Evolutionary conservation across 2,113 vertebrate genomes (phyloP), one percentile per base, ranked within the genome.

Genomic region (Hirundichthys speculiger): DNA sequence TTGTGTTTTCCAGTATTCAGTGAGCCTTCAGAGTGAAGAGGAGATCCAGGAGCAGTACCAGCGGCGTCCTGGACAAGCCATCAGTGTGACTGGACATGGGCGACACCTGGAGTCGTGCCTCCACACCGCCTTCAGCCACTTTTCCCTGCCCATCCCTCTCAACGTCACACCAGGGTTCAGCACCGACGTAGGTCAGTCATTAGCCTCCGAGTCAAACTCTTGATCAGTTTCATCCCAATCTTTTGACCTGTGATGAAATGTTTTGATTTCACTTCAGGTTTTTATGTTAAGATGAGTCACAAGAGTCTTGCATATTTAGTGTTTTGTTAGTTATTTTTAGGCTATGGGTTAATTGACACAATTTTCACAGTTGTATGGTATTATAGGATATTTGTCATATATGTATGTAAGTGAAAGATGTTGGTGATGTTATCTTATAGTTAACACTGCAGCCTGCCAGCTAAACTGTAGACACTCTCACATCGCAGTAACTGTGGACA

Each of bases 11-110:
- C 86, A 99, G 97, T 99, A 97, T 84, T 97, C 96, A 0, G 98
- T 99, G 73, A 98, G 95, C 80, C 93, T 99, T 24, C 97, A 99
- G 91, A 96, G 94, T 0, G 98, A 99, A 78, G 98, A 99, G 78
- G 92, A 93, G 67, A 94, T 99, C 62, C 94, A 95, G 81, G 89
- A 94, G 71, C 93, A 93, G 69, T 98, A 95, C 86, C 95, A 95
- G 86, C 93, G 94, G 7, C 94, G 93, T 5, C 90, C 91, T 0
- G 94, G 93, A 2, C 93, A 97, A 75, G 85, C 93, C 0, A 53
- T 92, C 40, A 95, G 95, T 25, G 94, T 96, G 69, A 94, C 93
- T 0, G 92, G 94, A 2, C 97, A 98, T 0, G 96, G 95, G 0
- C 94, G 96, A 1, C 98, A 99, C 84, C 86, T 97, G 69, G 98